Conservation (phyloP, 1,140 invertebrate genomes). For the Aporrectodea caliginosa region DNA sequence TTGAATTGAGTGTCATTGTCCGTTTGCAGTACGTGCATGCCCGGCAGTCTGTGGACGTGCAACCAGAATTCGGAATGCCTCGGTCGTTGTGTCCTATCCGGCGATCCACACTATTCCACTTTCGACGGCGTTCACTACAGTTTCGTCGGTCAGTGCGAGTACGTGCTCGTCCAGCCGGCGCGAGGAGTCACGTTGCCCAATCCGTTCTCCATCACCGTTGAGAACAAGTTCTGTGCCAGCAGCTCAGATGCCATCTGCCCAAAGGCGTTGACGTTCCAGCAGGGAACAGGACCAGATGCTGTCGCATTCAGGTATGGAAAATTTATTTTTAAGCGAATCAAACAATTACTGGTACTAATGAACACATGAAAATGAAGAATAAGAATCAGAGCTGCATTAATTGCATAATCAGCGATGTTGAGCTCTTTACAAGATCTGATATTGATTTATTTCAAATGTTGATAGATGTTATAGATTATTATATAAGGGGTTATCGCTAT, state of each 20-base stretch:
- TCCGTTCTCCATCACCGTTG: not conserved
- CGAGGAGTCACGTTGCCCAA: not conserved
- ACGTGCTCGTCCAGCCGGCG: conserved; percentile 63
- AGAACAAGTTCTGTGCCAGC: not conserved
- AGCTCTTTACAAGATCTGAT: too few species aligned
- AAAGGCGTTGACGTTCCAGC: not conserved
- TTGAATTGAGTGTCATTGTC: too few species aligned
- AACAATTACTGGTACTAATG: too few species aligned
- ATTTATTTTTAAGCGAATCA: too few species aligned
- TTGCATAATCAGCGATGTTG: too few species aligned
- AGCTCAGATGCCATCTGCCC: not conserved
- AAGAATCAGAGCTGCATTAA: too few species aligned
- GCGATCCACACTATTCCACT: conserved; percentile 84
- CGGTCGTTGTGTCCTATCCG: conserved; percentile 65
- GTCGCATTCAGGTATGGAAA: too few species aligned
- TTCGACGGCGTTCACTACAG: conserved; percentile 80
- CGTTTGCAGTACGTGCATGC: not conserved
- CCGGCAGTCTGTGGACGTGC: conserved; percentile 39
- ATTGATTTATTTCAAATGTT: too few species aligned
- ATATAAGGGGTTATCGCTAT: too few species aligned
- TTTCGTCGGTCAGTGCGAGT: conserved; percentile 84
- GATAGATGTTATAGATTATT: too few species aligned
- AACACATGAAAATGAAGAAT: too few species aligned
- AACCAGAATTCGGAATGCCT: conserved; percentile 62
- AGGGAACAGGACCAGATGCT: too few species aligned